Evolutionary conservation across 2,797 vertebrate species (phyloP).

Genomic region (Myripristis murdjan): DNA sequence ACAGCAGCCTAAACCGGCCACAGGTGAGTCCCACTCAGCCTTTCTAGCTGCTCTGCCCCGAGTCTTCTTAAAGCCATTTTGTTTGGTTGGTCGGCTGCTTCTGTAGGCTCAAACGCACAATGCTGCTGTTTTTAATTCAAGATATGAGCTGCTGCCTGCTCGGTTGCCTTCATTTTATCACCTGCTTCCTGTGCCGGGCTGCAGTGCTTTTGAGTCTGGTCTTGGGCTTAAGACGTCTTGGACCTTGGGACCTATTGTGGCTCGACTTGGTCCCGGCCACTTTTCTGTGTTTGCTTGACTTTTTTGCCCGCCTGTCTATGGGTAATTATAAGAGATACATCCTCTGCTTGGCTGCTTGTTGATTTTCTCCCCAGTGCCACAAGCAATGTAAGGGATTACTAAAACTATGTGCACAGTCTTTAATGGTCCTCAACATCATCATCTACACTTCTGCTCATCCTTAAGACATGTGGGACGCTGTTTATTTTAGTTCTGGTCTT

Average conservation of each 20-base stretch:
- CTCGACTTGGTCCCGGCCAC: neutral
- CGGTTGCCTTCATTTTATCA: too few species aligned
- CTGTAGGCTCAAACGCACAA: neutral
- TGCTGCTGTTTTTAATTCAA: too few species aligned
- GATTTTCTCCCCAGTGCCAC: neutral
- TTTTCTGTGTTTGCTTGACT: neutral
- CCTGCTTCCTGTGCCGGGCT: neutral
- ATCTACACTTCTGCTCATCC: too few species aligned
- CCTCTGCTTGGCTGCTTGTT: neutral
- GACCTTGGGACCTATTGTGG: neutral
- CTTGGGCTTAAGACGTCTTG: too few species aligned
- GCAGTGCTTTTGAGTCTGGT: too few species aligned
- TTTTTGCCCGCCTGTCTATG: neutral
- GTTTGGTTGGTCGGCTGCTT: neutral
- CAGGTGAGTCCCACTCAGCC: slow-evolving; percentile 64
- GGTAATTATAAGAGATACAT: neutral
- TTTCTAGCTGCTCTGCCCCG: too few species aligned
- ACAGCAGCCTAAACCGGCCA: neutral
- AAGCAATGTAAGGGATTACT: neutral
- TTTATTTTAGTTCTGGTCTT: too few species aligned
- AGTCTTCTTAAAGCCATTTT: neutral
- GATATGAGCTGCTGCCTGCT: too few species aligned
- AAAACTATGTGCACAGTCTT: too few species aligned
- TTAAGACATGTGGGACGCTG: too few species aligned
- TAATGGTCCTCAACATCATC: too few species aligned